phyloP scores from a whole-genome alignment of 1,140 invertebrate genomes.

The Oryzaephilus surinamensis region DNA sequence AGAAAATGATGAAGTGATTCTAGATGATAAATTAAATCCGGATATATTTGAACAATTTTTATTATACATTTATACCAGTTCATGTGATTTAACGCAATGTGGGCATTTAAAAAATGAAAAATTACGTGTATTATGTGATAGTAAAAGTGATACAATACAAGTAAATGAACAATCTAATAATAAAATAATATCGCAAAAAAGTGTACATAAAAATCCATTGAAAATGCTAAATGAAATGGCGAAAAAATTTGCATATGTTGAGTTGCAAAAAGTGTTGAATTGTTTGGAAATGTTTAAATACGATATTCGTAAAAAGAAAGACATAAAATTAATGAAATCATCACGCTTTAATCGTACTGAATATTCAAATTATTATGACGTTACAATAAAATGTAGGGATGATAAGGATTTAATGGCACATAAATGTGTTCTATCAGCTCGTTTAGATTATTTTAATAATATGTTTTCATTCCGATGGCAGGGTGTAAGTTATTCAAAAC shows the following conservation, averaged over 20 bases:
- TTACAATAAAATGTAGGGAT: constrained; percentile 47
- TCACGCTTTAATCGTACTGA: constrained; percentile 29
- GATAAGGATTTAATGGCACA: constrained; percentile 51
- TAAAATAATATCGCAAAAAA: constrained; percentile 19
- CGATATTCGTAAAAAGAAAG: constrained; percentile 12
- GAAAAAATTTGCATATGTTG: constrained; percentile 40
- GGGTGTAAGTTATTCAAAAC: constrained; percentile 45
- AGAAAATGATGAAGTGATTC: constrained; percentile 14
- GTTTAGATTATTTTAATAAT: constrained; percentile 64
- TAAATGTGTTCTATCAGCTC: constrained; percentile 58
- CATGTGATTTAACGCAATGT: constrained; percentile 46
- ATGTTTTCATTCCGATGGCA: constrained; percentile 64
- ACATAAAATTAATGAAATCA: not conserved
- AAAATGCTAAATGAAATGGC: constrained; percentile 47
- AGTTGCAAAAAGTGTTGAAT: constrained; percentile 40
- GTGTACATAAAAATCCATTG: constrained; percentile 39
- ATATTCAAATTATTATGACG: constrained; percentile 49
- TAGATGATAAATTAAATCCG: constrained; percentile 42
- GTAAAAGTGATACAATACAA: constrained; percentile 32
- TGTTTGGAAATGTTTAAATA: constrained; percentile 32
- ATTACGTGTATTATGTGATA: constrained; percentile 4
- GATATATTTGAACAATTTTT: constrained; percentile 55
- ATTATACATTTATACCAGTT: constrained; percentile 54
- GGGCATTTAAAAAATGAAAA: constrained; percentile 37
- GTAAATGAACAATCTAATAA: constrained; percentile 22